Evolutionary conservation across 2,797 vertebrate species (phyloP).

Genomic region (Macropus fuliginosus): DNA sequence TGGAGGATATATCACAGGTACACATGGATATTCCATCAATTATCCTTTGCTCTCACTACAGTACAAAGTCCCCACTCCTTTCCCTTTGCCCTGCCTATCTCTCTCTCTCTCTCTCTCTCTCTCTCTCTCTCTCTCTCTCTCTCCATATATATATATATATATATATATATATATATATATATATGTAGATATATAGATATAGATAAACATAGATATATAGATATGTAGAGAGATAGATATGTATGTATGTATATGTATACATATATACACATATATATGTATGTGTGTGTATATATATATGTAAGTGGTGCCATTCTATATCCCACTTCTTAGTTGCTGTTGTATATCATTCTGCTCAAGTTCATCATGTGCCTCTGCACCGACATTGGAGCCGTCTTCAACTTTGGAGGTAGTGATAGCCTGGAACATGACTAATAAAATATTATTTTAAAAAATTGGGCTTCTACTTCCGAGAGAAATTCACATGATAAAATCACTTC

Average conservation of each 20-base stretch:
- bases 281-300: no score
- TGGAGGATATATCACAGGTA: not conserved
- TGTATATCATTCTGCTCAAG: not conserved
- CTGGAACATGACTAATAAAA: not conserved
- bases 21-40: not conserved
- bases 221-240: no score
- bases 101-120: no score
- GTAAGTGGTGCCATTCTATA: not conserved
- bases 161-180: no score
- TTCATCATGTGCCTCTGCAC: not conserved
- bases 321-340: not conserved
- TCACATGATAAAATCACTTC: not conserved
- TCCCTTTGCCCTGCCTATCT: no score
- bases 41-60: not conserved
- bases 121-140: no score
- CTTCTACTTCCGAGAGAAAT: not conserved
- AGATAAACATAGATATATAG: no score
- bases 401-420: not conserved
- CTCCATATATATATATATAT: no score
- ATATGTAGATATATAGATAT: no score
- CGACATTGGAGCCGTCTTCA: not conserved
- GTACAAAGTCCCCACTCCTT: no score
- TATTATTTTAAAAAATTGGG: not conserved
- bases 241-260: no score
- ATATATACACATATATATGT: no score